Percentiles rank a stretch among this genome's conserved stretches.
These are phyloP conservation scores for Danio kyathit DNA, from an alignment of 2,797 vertebrate genomes.

Conservation along the genomic window DNA sequence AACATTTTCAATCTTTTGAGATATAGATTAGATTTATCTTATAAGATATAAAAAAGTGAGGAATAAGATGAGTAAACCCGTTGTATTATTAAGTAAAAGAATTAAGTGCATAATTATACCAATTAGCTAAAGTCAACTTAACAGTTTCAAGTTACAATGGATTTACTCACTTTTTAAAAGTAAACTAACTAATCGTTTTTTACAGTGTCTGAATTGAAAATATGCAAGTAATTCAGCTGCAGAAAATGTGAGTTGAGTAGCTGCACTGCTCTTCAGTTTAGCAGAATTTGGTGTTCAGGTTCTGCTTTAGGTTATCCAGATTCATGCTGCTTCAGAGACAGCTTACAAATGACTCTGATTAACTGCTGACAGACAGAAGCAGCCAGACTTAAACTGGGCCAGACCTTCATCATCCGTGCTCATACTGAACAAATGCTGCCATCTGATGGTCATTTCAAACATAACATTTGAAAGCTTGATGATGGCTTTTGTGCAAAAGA, in stretches of 20 bases:
- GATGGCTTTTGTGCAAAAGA: neutral
- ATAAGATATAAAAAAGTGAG: too few species aligned
- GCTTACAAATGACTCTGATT: constrained; percentile 69
- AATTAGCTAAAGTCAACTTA: too few species aligned
- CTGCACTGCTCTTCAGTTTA: constrained; percentile 52
- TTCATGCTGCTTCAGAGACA: constrained; percentile 64
- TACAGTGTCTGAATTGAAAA: too few species aligned
- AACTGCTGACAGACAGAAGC: constrained; percentile 67
- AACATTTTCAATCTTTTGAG: too few species aligned
- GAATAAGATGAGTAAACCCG: too few species aligned
- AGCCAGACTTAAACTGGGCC: constrained; percentile 57
- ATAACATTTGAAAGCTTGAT: neutral
- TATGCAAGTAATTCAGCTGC: neutral
- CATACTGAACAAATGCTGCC: constrained; percentile 7
- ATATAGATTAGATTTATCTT: too few species aligned
- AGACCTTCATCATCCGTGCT: constrained; percentile 5
- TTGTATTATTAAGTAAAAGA: too few species aligned
- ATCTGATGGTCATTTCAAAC: constrained; percentile 12
- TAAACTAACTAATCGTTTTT: too few species aligned
- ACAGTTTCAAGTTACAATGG: too few species aligned
- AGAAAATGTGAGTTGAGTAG: constrained; percentile 33
- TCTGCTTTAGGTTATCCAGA: constrained; percentile 49
- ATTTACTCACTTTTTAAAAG: too few species aligned
- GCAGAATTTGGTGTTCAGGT: constrained; percentile 43
- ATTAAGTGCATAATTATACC: too few species aligned